phyloP scores from a whole-genome alignment of 2,797 vertebrate species.

The Sardinella longiceps region DNA sequence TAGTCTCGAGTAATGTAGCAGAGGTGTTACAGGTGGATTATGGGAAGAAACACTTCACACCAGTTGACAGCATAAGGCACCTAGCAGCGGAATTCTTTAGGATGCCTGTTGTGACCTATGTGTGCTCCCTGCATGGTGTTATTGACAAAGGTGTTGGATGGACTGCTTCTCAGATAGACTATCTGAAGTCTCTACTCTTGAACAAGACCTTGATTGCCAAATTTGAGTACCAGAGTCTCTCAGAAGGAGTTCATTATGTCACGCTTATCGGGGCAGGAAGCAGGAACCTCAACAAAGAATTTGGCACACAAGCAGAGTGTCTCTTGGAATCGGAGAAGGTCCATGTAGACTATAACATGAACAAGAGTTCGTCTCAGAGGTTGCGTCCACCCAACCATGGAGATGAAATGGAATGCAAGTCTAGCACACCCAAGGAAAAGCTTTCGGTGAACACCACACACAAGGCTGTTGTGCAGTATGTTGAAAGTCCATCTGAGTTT shows the following conservation, averaged over 20 bases:
- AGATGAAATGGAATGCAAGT: slow-evolving; percentile 28
- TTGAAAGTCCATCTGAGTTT: slow-evolving; percentile 83
- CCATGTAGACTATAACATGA: slow-evolving; percentile 52
- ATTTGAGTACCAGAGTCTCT: slow-evolving; percentile 85
- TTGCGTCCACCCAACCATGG: slow-evolving; percentile 28
- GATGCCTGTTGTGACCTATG: slow-evolving; percentile 91
- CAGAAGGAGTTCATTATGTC: slow-evolving; percentile 87
- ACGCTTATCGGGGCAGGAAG: slow-evolving; percentile 84
- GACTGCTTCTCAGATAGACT: slow-evolving; percentile 75
- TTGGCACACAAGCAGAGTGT: slow-evolving; percentile 69
- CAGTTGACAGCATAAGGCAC: slow-evolving; percentile 72
- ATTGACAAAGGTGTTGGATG: slow-evolving; percentile 81
- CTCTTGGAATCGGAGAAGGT: slow-evolving; percentile 60
- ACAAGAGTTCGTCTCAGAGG: slow-evolving; percentile 31
- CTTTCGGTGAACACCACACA: slow-evolving; percentile 68
- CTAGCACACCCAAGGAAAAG: slow-evolving; percentile 45
- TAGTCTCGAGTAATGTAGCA: slow-evolving; percentile 66
- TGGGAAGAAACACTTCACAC: slow-evolving; percentile 84
- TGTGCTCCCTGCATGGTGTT: slow-evolving; percentile 85
- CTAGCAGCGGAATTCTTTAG: slow-evolving; percentile 84
- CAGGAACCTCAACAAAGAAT: slow-evolving; percentile 81
- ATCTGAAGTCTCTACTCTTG: slow-evolving; percentile 80
- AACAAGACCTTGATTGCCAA: slow-evolving; percentile 79
- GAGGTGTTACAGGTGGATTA: slow-evolving; percentile 89
- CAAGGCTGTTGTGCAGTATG: slow-evolving; percentile 74